Conservation (phyloP, 2,888 invertebrate genomes). For the Lepidochrysops patricia region DNA sequence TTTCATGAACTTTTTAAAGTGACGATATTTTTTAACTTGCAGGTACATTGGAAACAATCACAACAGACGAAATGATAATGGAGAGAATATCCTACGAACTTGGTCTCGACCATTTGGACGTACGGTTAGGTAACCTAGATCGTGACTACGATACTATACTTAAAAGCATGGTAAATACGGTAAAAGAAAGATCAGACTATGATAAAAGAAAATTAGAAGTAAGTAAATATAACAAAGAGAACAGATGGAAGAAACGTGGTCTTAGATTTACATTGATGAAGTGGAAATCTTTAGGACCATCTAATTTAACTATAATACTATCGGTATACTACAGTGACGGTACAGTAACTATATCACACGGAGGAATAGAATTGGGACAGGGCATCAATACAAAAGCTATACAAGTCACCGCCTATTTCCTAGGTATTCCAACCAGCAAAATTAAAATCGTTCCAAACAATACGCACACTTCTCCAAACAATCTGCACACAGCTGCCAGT, state of each 20-base stretch:
- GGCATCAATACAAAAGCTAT: constrained; percentile 84
- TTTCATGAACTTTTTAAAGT: too few relatives aligned
- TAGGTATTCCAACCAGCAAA: constrained; percentile 77
- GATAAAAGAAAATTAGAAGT: constrained; percentile 47
- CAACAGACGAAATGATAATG: constrained; percentile 67
- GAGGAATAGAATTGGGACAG: constrained; percentile 82
- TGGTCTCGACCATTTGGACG: constrained; percentile 67
- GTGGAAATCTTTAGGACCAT: constrained; percentile 72
- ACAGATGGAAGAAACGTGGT: constrained; percentile 82
- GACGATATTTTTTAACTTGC: constrained; percentile 24
- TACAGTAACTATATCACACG: constrained; percentile 77
- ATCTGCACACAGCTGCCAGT: constrained; percentile 73
- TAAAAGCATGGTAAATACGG: constrained; percentile 51
- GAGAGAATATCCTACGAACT: constrained; percentile 72
- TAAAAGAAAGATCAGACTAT: constrained; percentile 55
- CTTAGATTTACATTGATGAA: constrained; percentile 49
- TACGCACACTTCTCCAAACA: constrained; percentile 72
- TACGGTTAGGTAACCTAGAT: constrained; percentile 43
- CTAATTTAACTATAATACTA: constrained; percentile 58
- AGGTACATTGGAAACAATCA: constrained; percentile 31
- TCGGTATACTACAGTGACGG: constrained; percentile 80
- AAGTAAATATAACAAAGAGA: constrained; percentile 68
- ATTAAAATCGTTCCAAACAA: constrained; percentile 75
- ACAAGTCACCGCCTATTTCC: constrained; percentile 79
- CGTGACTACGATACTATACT: constrained; percentile 44